Evolutionary conservation across 2,797 vertebrate species (phyloP), one percentile per base, ranked within the genome.

Genomic region (Hemibagrus guttatus): DNA sequence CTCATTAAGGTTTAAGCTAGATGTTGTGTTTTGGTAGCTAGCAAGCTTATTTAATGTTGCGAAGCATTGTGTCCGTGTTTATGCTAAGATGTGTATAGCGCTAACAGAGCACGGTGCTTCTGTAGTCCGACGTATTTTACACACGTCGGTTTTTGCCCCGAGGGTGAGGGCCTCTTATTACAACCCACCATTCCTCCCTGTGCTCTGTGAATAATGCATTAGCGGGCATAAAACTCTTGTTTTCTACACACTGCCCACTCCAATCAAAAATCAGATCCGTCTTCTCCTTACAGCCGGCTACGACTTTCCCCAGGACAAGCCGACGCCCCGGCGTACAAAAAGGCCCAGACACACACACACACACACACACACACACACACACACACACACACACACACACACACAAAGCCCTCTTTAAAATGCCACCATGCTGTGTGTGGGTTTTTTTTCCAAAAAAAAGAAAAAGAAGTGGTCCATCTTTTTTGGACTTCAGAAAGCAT

Each of bases 151-250:
- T 87, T 83, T 86, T 49, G 42, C 86, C 87, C 21, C 28, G 54
- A 61, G 88, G 72, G 84, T 78, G 76, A 56, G 63, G 71, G 66
- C 49, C 75, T 88, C 81, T 86, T 88, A 90, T 90, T 91, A 89
- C 83, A 84, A 56, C 61, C 75, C 66, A 49, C 74, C 85, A 58
- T 75, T 39, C 80, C 68, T 81, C 76, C 76, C 52, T 13, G 68
- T 69, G 66, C 54, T n/a, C 31, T 14, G 85, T 88, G 88, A 89
- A 89, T 89, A 88, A 91, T 90, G 61, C 79, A 90, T 86, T 74
- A 76, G 49, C 26, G 39, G 58, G 39, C 84, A 71, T 86, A 88
- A 89, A 90, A 85, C 85, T 17, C 54, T 49, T 87, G 82, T 63
- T 84, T 71, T 71, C 85, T 64, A 58, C 81, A 75, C 85, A 52